A percentile compares a stretch with the other conserved stretches of the same genome.
These are phyloP conservation scores for Dendrolimus pini DNA, from an alignment of 2,888 invertebrate species.

Conservation along the genomic window DNA sequence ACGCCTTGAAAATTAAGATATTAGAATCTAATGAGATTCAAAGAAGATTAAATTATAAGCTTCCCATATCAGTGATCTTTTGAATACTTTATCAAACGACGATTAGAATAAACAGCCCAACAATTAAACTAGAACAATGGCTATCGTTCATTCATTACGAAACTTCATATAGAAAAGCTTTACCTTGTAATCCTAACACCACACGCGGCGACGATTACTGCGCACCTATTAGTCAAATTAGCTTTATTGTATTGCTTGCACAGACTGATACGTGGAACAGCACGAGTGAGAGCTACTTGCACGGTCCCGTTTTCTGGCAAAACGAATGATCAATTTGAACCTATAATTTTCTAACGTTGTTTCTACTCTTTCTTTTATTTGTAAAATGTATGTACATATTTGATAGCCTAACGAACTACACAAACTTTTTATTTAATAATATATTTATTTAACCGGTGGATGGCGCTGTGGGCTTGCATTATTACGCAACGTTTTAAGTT, in stretches of 20 bases:
- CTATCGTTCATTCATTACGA: conserved; percentile 57
- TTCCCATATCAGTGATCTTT: not conserved
- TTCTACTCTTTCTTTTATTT: too few relatives aligned
- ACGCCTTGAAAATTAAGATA: not conserved
- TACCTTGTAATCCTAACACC: conserved; percentile 67
- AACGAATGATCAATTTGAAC: not conserved
- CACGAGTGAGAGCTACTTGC: not conserved
- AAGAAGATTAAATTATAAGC: not conserved
- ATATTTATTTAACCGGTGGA: too few relatives aligned
- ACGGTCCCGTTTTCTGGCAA: not conserved
- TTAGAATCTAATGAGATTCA: not conserved
- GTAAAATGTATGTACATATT: too few relatives aligned
- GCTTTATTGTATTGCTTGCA: conserved; percentile 70
- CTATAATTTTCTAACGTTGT: not conserved
- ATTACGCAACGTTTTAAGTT: too few relatives aligned
- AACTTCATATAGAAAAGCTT: conserved; percentile 9
- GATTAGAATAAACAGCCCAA: conserved; percentile 15
- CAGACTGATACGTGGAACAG: conserved; percentile 28
- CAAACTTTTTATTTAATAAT: too few relatives aligned
- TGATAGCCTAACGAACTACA: too few relatives aligned
- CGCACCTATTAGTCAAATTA: conserved; percentile 76
- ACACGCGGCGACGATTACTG: conserved; percentile 74
- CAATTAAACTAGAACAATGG: conserved; percentile 61
- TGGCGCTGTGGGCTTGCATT: too few relatives aligned
- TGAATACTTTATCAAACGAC: not conserved